Evolutionary conservation across 1,140 invertebrate species (phyloP).

Genomic region (Apis cerana): DNA sequence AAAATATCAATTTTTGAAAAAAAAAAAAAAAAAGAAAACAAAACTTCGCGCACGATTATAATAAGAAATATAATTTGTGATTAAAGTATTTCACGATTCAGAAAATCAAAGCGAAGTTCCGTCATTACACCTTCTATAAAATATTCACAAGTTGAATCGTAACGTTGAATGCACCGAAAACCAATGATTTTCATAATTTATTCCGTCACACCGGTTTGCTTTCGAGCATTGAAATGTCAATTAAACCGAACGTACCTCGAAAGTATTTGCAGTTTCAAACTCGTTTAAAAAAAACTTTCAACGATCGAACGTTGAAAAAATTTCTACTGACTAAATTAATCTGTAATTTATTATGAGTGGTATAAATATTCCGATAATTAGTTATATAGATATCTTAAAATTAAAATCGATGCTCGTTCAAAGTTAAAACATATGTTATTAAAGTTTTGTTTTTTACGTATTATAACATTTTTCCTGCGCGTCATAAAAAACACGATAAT

Average conservation of each 20-base stretch:
- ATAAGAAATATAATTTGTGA: background rate
- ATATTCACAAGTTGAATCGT: background rate
- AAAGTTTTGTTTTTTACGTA: no score
- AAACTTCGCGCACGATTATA: no score
- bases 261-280: background rate
- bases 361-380: no score
- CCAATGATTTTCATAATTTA: constrained; percentile 12
- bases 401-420: no score
- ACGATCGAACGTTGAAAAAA: background rate
- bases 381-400: no score
- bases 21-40: background rate
- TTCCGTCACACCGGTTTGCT: background rate
- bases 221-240: background rate
- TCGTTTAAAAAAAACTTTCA: no score
- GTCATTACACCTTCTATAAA: background rate
- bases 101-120: background rate
- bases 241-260: background rate
- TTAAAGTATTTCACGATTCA: background rate
- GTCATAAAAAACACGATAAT: no score
- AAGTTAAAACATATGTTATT: no score
- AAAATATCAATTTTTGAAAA: no score
- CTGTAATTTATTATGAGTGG: background rate
- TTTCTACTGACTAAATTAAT: background rate
- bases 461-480: no score
- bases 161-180: background rate